Conservation (phyloP, 2,888 invertebrate genomes). For the Ornithoptera priamus region DNA sequence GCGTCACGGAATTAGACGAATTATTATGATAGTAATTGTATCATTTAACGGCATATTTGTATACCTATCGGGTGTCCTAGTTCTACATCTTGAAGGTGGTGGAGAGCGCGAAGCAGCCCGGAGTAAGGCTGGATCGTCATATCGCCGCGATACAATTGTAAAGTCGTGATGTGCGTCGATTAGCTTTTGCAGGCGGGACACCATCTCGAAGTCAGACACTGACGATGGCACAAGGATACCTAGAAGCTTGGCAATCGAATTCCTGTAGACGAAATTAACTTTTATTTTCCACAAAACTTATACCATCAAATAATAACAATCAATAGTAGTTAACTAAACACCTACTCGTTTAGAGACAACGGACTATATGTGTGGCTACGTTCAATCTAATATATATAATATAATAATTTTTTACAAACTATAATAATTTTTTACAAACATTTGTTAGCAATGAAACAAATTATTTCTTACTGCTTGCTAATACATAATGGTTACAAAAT, state of each 20-base stretch:
- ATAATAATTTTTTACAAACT: no score
- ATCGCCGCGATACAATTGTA: conserved; percentile 88
- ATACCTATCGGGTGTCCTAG: conserved; percentile 79
- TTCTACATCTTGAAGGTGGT: conserved; percentile 69
- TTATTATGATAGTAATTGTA: not conserved
- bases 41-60: conserved; percentile 4
- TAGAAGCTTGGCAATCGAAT: conserved; percentile 85
- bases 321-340: not conserved
- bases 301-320: not conserved
- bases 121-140: conserved; percentile 69
- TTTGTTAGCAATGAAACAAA: no score
- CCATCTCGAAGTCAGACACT: conserved; percentile 87
- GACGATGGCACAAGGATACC: conserved; percentile 83
- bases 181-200: conserved; percentile 89
- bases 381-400: no score
- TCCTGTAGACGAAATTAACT: conserved; percentile 56
- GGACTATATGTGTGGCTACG: no score
- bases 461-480: no score
- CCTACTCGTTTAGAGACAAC: no score
- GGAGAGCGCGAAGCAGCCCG: conserved; percentile 72
- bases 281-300: no score
- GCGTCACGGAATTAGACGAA: not conserved
- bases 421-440: no score
- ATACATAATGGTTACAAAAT: no score
- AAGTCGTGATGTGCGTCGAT: conserved; percentile 94